phyloP scores from a whole-genome alignment of 1,140 invertebrate species.

The Ephestia elutella region DNA sequence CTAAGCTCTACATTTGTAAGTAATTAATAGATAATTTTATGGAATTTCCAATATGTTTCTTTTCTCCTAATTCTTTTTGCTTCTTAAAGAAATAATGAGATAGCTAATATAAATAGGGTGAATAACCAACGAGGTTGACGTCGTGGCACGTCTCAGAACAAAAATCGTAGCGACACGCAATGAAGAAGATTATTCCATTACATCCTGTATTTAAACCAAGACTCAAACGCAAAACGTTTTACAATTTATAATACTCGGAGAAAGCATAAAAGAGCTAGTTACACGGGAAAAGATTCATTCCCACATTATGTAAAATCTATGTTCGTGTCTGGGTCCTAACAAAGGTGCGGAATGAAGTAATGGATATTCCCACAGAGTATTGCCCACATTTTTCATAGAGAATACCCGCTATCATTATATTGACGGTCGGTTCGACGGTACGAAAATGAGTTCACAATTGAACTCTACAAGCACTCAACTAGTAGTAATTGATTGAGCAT shows the following conservation, averaged over 20 bases:
- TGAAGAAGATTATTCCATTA: too few species aligned
- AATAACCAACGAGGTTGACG: too few species aligned
- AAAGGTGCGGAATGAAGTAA: background rate
- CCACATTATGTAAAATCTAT: conserved; percentile 4
- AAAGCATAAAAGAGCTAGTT: conserved; percentile 1
- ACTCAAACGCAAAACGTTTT: background rate
- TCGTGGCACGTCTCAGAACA: too few species aligned
- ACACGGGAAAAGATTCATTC: background rate
- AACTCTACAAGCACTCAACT: conserved; percentile 52
- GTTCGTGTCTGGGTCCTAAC: conserved; percentile 3
- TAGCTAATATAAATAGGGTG: too few species aligned
- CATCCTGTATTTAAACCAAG: too few species aligned
- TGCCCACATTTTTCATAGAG: background rate
- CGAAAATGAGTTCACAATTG: conserved; percentile 62
- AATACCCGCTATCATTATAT: conserved; percentile 21
- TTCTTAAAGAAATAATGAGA: too few species aligned
- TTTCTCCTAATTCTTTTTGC: too few species aligned
- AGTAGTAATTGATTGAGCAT: conserved; percentile 58
- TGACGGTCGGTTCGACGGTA: conserved; percentile 23
- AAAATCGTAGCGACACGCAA: too few species aligned
- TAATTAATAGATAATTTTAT: too few species aligned
- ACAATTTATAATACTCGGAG: background rate
- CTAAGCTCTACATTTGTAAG: too few species aligned
- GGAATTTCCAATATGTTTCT: too few species aligned
- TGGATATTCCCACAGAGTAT: too few species aligned